These are phyloP conservation scores for Taurulus bubalis DNA, from an alignment of 2,113 vertebrate species.

Conservation along the genomic window DNA sequence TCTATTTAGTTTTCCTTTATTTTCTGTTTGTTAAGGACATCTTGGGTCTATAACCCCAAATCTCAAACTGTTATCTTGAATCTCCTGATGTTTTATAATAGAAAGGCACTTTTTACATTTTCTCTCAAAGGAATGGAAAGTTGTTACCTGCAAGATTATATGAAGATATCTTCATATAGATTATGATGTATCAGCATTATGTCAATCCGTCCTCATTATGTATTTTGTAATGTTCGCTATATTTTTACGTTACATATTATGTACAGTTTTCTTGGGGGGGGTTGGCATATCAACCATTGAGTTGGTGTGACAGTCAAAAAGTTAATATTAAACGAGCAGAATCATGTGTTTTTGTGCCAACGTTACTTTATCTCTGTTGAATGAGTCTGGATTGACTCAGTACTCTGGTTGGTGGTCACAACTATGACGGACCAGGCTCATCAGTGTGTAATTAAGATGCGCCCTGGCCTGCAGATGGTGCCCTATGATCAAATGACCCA, in stretches of 20 bases:
- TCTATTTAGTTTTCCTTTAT: background rate
- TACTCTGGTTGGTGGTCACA: too few relatives aligned
- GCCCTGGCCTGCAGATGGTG: conserved; percentile 66
- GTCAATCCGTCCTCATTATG: conserved; percentile 19
- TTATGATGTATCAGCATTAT: background rate
- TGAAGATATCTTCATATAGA: background rate
- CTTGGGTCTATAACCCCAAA: conserved; percentile 14
- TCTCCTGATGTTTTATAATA: background rate
- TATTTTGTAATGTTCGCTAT: conserved; percentile 5
- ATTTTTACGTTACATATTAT: conserved; percentile 36
- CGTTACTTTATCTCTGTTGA: background rate
- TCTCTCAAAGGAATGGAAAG: background rate
- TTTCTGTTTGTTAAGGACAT: background rate
- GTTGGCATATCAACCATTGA: background rate
- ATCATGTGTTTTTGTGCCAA: background rate
- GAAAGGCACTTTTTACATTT: conserved; percentile 1
- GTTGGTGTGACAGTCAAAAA: conserved; percentile 17
- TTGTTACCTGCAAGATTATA: background rate
- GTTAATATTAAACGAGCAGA: conserved; percentile 49
- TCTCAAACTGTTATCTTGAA: conserved; percentile 1
- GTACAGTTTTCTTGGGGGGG: background rate
- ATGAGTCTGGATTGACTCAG: background rate
- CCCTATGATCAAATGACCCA: conserved; percentile 42
- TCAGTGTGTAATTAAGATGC: conserved; percentile 1
- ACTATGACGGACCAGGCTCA: too few relatives aligned